Conservation (phyloP, 2,113 vertebrate genomes). For the Fukomys damarensis region DNA sequence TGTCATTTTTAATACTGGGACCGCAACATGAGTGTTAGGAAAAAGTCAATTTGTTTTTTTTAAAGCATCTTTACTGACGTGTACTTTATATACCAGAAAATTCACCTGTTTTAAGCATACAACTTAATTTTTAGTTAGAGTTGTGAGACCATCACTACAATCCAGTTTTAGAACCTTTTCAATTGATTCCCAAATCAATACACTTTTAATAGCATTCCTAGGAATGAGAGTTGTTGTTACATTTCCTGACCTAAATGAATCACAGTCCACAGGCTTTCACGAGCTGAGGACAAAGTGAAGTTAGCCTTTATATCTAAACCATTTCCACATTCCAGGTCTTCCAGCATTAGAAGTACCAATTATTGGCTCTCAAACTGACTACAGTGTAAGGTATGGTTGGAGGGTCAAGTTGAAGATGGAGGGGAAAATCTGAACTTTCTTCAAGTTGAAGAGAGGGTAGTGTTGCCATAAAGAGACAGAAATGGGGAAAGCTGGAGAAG, state of each 20-base stretch:
- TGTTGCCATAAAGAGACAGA: slow-evolving; percentile 84
- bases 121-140: slow-evolving; percentile 7
- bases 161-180: background rate
- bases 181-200: background rate
- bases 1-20: background rate
- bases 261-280: background rate
- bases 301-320: background rate
- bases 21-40: background rate
- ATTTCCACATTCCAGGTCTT: background rate
- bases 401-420: slow-evolving; percentile 2
- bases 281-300: background rate
- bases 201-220: background rate
- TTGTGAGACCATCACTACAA: background rate
- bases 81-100: background rate
- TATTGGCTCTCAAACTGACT: background rate
- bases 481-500: slow-evolving; percentile 84
- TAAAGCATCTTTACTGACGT: background rate
- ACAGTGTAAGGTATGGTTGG: background rate
- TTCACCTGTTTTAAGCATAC: background rate
- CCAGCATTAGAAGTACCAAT: background rate
- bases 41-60: slow-evolving; percentile 33
- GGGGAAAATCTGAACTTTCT: slow-evolving; percentile 82
- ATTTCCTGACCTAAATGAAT: slow-evolving; percentile 8
- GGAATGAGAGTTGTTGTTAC: background rate
- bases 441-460: slow-evolving; percentile 84